These are phyloP conservation scores for Myiozetetes cayanensis DNA, from an alignment of 2,113 vertebrate species.

Conservation along the genomic window DNA sequence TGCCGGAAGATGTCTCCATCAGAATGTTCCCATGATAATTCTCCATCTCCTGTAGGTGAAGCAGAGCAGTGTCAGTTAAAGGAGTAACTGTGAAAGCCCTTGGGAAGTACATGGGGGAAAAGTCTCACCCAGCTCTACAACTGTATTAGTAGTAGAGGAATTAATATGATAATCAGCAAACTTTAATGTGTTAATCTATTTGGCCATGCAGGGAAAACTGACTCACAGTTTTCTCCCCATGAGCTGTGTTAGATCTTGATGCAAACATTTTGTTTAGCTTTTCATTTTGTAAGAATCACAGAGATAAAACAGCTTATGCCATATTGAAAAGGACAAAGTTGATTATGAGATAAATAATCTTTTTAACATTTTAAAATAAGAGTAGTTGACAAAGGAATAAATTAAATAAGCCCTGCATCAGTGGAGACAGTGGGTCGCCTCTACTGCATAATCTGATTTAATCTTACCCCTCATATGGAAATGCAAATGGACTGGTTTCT, in stretches of 20 bases:
- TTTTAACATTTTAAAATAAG: neutral
- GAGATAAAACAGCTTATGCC: neutral
- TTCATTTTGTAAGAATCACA: neutral
- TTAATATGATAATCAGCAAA: neutral
- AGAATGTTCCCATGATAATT: conserved; percentile 78
- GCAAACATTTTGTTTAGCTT: neutral
- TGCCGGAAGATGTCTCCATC: conserved; percentile 79
- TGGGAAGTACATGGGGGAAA: neutral
- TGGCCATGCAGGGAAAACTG: neutral
- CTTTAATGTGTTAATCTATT: neutral
- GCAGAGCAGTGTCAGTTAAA: neutral
- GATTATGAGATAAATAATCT: neutral
- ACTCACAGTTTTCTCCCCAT: neutral
- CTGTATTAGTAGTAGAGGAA: neutral
- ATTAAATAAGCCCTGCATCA: neutral
- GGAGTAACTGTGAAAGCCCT: neutral
- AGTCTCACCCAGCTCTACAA: neutral
- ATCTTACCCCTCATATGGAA: neutral
- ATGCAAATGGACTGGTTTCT: neutral
- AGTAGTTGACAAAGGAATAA: neutral
- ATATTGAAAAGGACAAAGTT: neutral
- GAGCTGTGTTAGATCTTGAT: neutral
- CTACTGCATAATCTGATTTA: neutral
- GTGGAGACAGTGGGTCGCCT: neutral
- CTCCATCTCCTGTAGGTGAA: conserved; percentile 74